Percentiles rank a stretch among this genome's conserved stretches.
phyloP scores from a whole-genome alignment of 2,888 invertebrate species.

The Polydrusus tereticollis region DNA sequence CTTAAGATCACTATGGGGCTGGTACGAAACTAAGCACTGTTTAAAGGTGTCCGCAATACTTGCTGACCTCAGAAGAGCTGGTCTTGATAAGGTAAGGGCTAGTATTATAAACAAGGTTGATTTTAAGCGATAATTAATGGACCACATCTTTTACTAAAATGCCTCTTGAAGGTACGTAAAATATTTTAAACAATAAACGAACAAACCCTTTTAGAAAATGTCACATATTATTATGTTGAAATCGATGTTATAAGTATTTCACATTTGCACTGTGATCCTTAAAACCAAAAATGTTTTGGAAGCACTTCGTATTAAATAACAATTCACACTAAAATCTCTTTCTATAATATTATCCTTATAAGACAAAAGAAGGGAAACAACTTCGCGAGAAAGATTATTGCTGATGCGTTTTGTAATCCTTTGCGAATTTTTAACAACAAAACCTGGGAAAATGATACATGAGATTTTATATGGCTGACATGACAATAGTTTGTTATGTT shows the following conservation, averaged over 20 bases:
- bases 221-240: too few relatives aligned
- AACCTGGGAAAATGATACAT: conserved; percentile 52
- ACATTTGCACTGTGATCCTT: not conserved
- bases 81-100: not conserved
- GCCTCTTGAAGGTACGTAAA: too few relatives aligned
- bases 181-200: too few relatives aligned
- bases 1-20: conserved; percentile 69
- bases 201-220: too few relatives aligned
- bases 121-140: not conserved
- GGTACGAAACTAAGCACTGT: conserved; percentile 67
- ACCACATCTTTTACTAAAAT: not conserved
- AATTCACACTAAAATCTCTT: conserved; percentile 4
- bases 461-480: conserved; percentile 54
- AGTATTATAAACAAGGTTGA: not conserved
- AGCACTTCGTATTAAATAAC: conserved; percentile 9
- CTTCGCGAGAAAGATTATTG: not conserved
- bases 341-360: conserved; percentile 2
- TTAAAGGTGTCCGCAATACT: conserved; percentile 58
- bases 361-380: not conserved
- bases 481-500: conserved; percentile 54
- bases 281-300: not conserved
- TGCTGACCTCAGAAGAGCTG: conserved; percentile 16
- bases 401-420: conserved; percentile 36
- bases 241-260: too few relatives aligned
- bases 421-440: conserved; percentile 45